Evolutionary conservation across 2,888 invertebrate genomes (phyloP).

Genomic region (Dynastes grantii): DNA sequence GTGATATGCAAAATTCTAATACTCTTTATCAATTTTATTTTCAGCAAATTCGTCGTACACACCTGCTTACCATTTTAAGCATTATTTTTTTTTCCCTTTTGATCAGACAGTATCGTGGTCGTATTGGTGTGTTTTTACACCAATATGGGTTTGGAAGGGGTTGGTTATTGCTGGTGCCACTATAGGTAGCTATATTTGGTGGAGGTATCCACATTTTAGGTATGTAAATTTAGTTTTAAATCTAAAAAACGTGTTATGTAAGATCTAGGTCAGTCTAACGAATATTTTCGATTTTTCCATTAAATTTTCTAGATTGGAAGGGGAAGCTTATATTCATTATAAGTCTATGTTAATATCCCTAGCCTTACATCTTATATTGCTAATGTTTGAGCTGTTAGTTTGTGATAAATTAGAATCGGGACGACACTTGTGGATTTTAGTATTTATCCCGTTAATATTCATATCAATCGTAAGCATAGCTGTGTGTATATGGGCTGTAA

Average conservation of each 20-base stretch:
- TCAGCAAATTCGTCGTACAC: constrained; percentile 98
- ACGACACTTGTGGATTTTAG: constrained; percentile 90
- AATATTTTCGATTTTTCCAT: neutral
- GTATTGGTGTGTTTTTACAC: constrained; percentile 96
- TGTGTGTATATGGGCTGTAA: constrained; percentile 98
- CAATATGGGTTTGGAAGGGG: constrained; percentile 98
- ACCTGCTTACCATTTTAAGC: constrained; percentile 89
- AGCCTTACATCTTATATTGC: constrained; percentile 92
- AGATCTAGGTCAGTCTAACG: too few species aligned
- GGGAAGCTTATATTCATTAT: constrained; percentile 97
- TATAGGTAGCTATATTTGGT: constrained; percentile 96
- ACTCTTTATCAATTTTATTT: constrained; percentile 61
- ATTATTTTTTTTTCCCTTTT: too few species aligned
- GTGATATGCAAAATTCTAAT: neutral
- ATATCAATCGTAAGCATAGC: constrained; percentile 97
- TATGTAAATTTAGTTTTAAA: constrained; percentile 63
- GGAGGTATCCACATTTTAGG: constrained; percentile 96
- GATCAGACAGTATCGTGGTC: constrained; percentile 94
- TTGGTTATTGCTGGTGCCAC: constrained; percentile 92
- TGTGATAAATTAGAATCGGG: constrained; percentile 95
- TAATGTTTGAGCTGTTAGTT: constrained; percentile 97
- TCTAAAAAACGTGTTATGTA: too few species aligned
- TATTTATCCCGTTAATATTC: constrained; percentile 96
- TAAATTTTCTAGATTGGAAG: constrained; percentile 83
- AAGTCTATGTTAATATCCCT: constrained; percentile 98